Base-by-base conservation (phyloP, 2,113 vertebrate species). In the Delphinus delphis region DNA sequence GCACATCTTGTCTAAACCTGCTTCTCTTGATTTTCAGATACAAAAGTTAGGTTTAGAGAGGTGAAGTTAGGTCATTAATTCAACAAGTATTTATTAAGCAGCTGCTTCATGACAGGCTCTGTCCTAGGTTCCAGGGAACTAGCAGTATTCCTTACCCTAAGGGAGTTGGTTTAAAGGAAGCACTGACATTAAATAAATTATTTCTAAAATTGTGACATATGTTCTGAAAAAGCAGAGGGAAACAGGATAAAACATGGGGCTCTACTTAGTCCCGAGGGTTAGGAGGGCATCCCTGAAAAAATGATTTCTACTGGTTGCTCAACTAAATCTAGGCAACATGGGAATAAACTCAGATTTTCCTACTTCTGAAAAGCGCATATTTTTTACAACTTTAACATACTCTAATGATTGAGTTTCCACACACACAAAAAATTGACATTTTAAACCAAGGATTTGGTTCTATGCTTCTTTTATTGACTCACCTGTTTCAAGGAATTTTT, bases 21-120 rank as follows among this genome's bases (percentile, higher is more conserved):
- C 20, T 38, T 90, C 18, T 67, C 60, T 76, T 70, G 80, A 95
- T 88, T 96, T 60, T 88, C 55, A 96, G 50, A 62, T 85, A 50
- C 44, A 88, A 77, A 96, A 90, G 9, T 73, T 41, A 90, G 20
- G 4, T 20, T 67, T 63, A 76, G 14, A 67, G 58, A 79, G 28
- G 20, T 71, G 14, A 84, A 77, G 11, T 15, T 62, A n/a, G 26
- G 36, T 74, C 14, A 58, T 38, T 92, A 89, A 80, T 90, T 88
- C 71, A 88, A 47, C 21, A 90, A 62, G 55, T 86, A 65, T 33
- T 73, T 83, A 53, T 25, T 76, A 31, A 90, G 31, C 21, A 68
- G 41, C 2, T 53, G 47, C 7, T 81, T 79, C 38, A 58, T 7
- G n/a, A 12, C 50, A 71, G 80, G 36, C 44, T 68, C 12, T 80